Evolutionary conservation across 2,888 invertebrate genomes (phyloP), one percentile per base, ranked within the genome.

Genomic region (Platycheirus rosarum): DNA sequence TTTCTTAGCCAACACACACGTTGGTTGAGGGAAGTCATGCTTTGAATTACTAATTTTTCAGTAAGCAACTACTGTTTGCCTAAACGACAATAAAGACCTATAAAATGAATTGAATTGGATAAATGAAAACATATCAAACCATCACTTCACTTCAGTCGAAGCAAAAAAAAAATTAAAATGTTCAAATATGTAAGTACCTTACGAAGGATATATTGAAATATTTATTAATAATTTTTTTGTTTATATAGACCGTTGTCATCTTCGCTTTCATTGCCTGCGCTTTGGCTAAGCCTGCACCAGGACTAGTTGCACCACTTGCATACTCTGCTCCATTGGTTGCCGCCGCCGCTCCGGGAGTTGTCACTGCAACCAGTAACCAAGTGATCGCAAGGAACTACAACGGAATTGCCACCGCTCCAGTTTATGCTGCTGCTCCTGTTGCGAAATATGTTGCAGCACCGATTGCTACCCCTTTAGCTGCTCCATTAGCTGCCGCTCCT

Each of bases 351-450:
- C 85, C 37, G 18, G 84, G 69, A 26, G 84, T 88, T 63, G 84
- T 88, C n/a, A 88, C 88, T 0, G 85, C 88, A 11, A 85, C 85
- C 5, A 88, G 89, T 35, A 86, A 88, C 80, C 89, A 89, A 69
- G 88, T 88, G 46, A 86, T 90, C n/a, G 80, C 87, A 1, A 88
- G 88, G 5, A 87, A 88, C 78, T 87, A 87, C 69, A 88, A 89
- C 85, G 87, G 88, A 20, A 84, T 86, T 51, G 87, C 87, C 69
- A 75, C 87, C 16, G 86, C 86, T 13, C 94, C 94, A 0, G 93
- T 94, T 0, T 92, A 92, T 86, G 65, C 76, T 93, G 94, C 89
- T 93, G 93, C 6, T 93, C 92, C 92, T 0, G 88, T 93, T 7
- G 88, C 91, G 60, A 88, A 91, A 42, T 89, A 91, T 16, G 91